Evolutionary conservation across 2,797 vertebrate genomes (phyloP), one percentile per base, ranked within the genome.

Genomic region (Saxicola maurus): DNA sequence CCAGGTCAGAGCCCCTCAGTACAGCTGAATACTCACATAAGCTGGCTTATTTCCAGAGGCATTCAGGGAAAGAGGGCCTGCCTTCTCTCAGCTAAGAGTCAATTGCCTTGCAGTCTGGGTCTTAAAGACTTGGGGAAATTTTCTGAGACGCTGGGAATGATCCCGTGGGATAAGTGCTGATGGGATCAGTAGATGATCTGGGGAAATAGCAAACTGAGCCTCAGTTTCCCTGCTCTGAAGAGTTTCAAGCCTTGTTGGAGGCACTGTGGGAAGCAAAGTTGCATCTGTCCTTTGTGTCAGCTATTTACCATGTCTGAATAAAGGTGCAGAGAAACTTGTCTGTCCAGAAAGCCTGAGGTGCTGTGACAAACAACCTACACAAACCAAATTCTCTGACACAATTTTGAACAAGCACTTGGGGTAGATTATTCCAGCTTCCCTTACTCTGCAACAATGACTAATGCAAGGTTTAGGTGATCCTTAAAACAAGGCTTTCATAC

Each of bases 401-500:
- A 28, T 66, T 92, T 59, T 69, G 71, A 73, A 46, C 46, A 10
- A 23, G 42, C 42, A 24, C 8, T 38, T 42, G 38, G 45, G 2
- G 42, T 73, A 67, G 64, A 49, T 89, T 84, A 69, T 79, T 84
- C 53, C 86, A 64, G 42, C 57, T 67, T 77, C 65, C 72, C 49
- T 88, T 79, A 56, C 74, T 71, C 72, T 73, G 83, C 71, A 86
- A 17, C 80, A 82, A 35, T 52, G 61, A 69, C 53, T 92, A 72
- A 65, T 24, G 16, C 31, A 71, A 85, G 48, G 37, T 82, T 82
- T 78, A 74, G 66, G 87, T 72, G 78, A 91, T 89, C 84, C 89
- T 93, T 82, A 80, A 87, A 92, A 75, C 33, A 74, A 86, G 46
- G 75, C 48, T 84, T 84, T 82, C 9, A 3, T 38, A 28, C 31